phyloP scores from a whole-genome alignment of 2,797 vertebrate species.

The Periophthalmus magnuspinnatus region DNA sequence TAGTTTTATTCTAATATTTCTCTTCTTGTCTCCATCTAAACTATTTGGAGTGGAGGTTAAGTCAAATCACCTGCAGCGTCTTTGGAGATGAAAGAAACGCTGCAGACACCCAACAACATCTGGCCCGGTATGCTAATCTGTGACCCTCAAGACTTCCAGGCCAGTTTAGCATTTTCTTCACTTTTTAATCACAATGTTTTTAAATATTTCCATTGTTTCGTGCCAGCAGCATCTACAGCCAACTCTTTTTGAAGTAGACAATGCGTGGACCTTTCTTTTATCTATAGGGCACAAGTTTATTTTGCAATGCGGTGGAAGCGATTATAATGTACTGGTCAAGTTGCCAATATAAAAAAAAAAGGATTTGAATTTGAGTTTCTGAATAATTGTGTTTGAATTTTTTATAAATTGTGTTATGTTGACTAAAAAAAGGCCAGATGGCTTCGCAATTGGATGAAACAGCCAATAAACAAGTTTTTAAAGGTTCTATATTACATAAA shows the following conservation, averaged over 20 bases:
- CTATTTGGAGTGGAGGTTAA: conserved; percentile 11
- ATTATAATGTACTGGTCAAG: not conserved
- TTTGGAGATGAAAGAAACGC: conserved; percentile 6
- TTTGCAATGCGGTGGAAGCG: not conserved
- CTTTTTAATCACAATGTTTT: conserved; percentile 1
- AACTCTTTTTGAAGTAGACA: not conserved
- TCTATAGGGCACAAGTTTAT: not conserved
- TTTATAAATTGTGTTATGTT: not conserved
- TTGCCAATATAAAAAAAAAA: not conserved
- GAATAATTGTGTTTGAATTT: not conserved
- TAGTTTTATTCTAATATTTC: not conserved
- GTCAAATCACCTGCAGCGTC: conserved; percentile 13
- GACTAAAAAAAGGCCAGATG: not conserved
- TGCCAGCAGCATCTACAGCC: conserved; percentile 1
- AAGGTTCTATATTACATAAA: too few relatives aligned
- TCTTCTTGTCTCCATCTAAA: not conserved
- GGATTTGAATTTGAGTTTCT: not conserved
- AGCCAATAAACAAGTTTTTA: not conserved
- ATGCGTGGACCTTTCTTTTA: not conserved
- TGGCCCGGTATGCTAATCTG: conserved; percentile 3
- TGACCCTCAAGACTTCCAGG: not conserved
- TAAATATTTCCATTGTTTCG: not conserved
- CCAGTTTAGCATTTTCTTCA: not conserved
- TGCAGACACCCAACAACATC: conserved; percentile 6
- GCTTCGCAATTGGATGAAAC: not conserved